phyloP scores from a whole-genome alignment of 2,113 vertebrate species.

The Orycteropus afer region DNA sequence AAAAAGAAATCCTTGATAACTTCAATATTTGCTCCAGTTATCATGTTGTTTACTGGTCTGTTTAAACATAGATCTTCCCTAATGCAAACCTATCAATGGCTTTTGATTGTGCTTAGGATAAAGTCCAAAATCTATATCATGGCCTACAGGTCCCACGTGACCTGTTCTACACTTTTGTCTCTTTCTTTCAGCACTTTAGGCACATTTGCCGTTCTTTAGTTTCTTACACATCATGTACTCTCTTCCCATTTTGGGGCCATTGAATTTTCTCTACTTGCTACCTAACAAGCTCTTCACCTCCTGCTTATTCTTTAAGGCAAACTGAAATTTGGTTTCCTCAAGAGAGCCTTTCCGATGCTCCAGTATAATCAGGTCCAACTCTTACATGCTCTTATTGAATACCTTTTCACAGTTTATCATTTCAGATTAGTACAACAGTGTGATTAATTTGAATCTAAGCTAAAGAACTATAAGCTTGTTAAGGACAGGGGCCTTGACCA shows the following conservation, averaged over 20 bases:
- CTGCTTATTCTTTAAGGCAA: not conserved
- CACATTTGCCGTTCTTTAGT: not conserved
- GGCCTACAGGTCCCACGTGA: accelerated
- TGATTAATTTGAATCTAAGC: not conserved
- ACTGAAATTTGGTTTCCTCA: not conserved
- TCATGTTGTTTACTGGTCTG: not conserved
- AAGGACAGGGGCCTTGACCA: not conserved
- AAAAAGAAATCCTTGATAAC: not conserved
- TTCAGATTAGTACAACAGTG: not conserved
- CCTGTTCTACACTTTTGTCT: not conserved
- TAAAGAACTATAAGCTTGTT: not conserved
- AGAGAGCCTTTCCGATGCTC: not conserved
- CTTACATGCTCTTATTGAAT: not conserved
- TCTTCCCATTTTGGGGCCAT: not conserved
- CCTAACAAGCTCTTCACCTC: not conserved
- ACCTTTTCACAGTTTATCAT: not conserved
- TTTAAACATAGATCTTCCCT: not conserved
- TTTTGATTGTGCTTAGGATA: not conserved
- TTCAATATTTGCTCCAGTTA: too few species aligned
- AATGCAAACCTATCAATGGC: not conserved
- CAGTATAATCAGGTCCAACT: not conserved
- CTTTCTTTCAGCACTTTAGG: not conserved
- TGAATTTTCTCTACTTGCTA: not conserved
- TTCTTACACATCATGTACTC: not conserved
- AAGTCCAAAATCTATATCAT: not conserved